Percentiles rank a stretch among this genome's conserved stretches.
Evolutionary conservation across 2,888 invertebrate genomes (phyloP).

Genomic region (Pheosia tremula): DNA sequence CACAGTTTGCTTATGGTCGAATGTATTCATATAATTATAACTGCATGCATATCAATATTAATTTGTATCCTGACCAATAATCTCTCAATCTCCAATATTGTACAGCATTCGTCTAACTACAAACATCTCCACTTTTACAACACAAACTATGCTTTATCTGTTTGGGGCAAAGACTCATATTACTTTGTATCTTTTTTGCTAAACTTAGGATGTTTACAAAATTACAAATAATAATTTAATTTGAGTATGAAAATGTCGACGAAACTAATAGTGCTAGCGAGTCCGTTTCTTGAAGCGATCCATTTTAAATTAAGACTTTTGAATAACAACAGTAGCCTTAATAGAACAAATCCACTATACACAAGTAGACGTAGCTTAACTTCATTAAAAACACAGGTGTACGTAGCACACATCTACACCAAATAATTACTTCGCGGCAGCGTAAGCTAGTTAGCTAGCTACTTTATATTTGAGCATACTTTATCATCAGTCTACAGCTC

Average conservation of each 20-base stretch:
- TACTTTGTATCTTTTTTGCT: too few species aligned
- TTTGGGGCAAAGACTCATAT: constrained; percentile 19
- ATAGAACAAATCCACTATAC: too few species aligned
- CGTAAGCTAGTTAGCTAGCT: too few species aligned
- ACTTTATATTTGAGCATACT: too few species aligned
- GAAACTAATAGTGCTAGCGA: too few species aligned
- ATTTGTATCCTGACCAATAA: constrained; percentile 15
- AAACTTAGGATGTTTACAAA: background rate
- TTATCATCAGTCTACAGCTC: background rate
- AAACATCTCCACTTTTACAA: constrained; percentile 38
- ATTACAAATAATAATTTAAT: background rate
- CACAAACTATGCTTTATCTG: constrained; percentile 47
- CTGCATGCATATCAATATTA: constrained; percentile 44
- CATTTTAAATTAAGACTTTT: too few species aligned
- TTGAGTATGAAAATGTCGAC: too few species aligned
- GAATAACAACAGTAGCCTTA: too few species aligned
- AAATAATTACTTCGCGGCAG: too few species aligned
- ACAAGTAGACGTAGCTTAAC: background rate
- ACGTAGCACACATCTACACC: too few species aligned
- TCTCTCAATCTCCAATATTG: constrained; percentile 20
- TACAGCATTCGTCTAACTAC: constrained; percentile 34
- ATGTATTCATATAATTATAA: constrained; percentile 10
- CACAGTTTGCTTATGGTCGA: constrained; percentile 8
- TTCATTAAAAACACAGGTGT: background rate
- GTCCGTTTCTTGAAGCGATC: too few species aligned